A percentile compares a stretch with the other conserved stretches of the same genome.
phyloP scores from a whole-genome alignment of 2,113 vertebrate genomes.

The Felis chaus region DNA sequence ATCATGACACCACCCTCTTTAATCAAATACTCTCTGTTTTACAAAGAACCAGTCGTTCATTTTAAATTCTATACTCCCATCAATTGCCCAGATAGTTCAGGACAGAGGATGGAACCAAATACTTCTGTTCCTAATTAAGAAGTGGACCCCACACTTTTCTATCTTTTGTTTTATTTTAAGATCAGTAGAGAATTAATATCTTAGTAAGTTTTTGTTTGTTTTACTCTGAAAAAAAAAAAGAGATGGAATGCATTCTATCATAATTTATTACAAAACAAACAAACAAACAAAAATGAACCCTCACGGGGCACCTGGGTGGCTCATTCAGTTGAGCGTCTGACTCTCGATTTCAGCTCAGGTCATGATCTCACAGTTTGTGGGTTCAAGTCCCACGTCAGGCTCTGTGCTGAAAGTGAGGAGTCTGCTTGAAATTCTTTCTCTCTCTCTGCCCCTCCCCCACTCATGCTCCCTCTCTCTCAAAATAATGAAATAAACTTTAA shows the following conservation, averaged over 20 bases:
- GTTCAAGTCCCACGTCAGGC: no score
- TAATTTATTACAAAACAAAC: not conserved
- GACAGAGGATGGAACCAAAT: not conserved
- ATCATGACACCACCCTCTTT: not conserved
- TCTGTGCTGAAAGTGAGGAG: no score
- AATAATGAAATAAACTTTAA: no score
- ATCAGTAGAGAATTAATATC: slow-evolving; percentile 28
- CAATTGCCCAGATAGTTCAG: not conserved
- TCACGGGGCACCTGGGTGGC: no score
- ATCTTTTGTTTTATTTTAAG: slow-evolving; percentile 41
- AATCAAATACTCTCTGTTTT: not conserved
- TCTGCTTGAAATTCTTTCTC: no score
- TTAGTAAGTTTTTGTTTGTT: not conserved
- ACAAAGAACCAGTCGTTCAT: not conserved
- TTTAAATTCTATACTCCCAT: not conserved
- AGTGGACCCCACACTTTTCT: not conserved
- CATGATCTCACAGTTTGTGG: no score
- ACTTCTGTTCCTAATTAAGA: slow-evolving; percentile 2
- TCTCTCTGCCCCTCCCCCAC: no score
- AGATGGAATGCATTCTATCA: not conserved
- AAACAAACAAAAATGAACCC: no score
- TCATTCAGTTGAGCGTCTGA: no score
- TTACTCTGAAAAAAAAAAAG: not conserved
- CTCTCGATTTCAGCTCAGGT: no score
- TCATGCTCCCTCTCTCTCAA: no score